Base-by-base conservation (phyloP, 2,113 vertebrate species). In the Colinus virginianus region DNA sequence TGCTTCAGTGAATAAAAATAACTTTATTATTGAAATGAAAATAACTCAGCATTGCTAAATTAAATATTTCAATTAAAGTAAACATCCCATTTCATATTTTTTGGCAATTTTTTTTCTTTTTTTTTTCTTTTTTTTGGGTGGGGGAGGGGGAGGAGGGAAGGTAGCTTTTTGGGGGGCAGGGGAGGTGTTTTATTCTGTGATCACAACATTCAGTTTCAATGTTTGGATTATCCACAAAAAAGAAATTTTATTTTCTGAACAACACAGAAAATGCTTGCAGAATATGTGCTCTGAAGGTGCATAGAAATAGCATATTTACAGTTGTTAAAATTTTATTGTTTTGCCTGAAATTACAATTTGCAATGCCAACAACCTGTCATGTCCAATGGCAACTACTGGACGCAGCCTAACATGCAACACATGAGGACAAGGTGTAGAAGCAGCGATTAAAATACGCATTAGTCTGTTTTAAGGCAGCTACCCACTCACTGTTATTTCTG, bases 401-500 rank as follows among this genome's bases (percentile, higher is more conserved):
- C 42, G 59, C 63, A 83, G 30, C 46, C 83, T 79, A 83, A 72
- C 42, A 36, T 1, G 10, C 7, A 90, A 78, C 58, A 32, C 69
- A 49, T 15, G 62, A 72, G 36, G 80, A 94, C 76, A 76, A 90
- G 23, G 42, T 87, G 53, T 75, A 53, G 78, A 77, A 78, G 48
- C 5, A 59, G 15, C 0, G 7, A 87, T 91, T 92, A 84, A 94
- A 92, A 72, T 20, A 66, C 45, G 15, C 0, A 1, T 26, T 80
- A 38, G 34, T 75, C 82, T 90, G 23, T 77, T 87, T 85, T 46
- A 36, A 71, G 75, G 22, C 53, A 80, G 15, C 84, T 87, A 66
- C 77, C 72, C 85, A 78, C 83, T 94, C 80, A 43, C 32, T 84
- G 69, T 64, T 87, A 88, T 92, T 87, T 77, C 72, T 93, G 67